Conservation (phyloP, 2,888 invertebrate species). For the Pachycephus smyrnensis region DNA sequence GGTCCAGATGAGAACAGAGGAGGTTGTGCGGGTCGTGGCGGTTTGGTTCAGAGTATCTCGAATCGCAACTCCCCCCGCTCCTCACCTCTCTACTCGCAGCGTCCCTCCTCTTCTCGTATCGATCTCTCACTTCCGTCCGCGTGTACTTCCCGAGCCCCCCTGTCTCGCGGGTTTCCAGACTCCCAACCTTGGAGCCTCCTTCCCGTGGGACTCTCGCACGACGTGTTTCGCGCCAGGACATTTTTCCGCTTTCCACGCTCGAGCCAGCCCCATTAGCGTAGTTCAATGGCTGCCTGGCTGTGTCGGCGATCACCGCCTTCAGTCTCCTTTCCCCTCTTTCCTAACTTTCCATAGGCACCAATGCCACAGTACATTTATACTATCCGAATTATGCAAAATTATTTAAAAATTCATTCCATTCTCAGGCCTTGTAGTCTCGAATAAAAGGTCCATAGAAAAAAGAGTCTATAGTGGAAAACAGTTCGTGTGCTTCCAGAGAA, state of each 20-base stretch:
- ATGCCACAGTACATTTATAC: too few species aligned
- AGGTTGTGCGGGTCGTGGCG: slow-evolving; percentile 41
- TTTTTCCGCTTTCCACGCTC: slow-evolving; percentile 4
- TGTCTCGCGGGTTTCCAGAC: slow-evolving; percentile 20
- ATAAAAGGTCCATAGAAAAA: too few species aligned
- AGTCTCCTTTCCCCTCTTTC: too few species aligned
- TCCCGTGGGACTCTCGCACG: neutral
- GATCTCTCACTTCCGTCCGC: slow-evolving; percentile 15
- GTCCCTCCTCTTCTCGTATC: slow-evolving; percentile 10
- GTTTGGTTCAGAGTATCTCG: slow-evolving; percentile 8
- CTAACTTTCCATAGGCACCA: too few species aligned
- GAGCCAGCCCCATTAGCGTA: neutral
- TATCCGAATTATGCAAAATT: too few species aligned
- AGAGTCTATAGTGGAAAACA: too few species aligned
- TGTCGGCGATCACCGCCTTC: too few species aligned
- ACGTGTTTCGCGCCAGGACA: neutral
- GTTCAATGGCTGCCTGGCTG: too few species aligned
- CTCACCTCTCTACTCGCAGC: slow-evolving; percentile 28
- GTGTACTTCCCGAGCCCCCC: slow-evolving; percentile 24
- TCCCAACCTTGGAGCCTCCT: slow-evolving; percentile 23
- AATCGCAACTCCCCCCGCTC: slow-evolving; percentile 25
- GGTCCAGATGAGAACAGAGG: slow-evolving; percentile 25
- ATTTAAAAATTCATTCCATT: too few species aligned
- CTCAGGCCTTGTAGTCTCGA: too few species aligned
- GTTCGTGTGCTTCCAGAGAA: too few species aligned